Conservation (phyloP, 2,888 invertebrate genomes). For the Athalia rosae region DNA sequence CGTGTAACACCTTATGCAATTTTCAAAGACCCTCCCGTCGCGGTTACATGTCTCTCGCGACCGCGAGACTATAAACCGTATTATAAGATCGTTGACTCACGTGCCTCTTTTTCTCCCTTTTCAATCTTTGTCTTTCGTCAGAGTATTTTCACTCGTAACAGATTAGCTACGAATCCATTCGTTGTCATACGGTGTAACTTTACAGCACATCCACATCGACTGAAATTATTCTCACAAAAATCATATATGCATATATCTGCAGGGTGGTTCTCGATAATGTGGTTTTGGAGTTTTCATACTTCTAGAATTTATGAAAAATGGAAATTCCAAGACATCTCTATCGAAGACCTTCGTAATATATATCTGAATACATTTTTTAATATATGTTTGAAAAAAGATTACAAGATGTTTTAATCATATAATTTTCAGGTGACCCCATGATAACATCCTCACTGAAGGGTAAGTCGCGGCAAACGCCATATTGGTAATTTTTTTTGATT, state of each 20-base stretch:
- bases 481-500: conserved; percentile 50
- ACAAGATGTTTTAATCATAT: conserved; percentile 67
- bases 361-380: background rate
- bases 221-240: too few relatives aligned
- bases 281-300: too few relatives aligned
- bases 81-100: background rate
- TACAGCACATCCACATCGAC: too few relatives aligned
- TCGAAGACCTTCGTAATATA: too few relatives aligned
- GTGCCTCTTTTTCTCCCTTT: too few relatives aligned
- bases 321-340: too few relatives aligned
- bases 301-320: background rate
- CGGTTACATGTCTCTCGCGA: conserved; percentile 12
- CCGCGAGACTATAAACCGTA: background rate
- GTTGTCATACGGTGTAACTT: too few relatives aligned
- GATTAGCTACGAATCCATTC: too few relatives aligned
- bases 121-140: too few relatives aligned
- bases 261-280: too few relatives aligned
- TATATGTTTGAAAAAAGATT: background rate
- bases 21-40: conserved; percentile 25
- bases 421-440: conserved; percentile 73
- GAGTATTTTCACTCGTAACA: too few relatives aligned
- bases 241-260: too few relatives aligned
- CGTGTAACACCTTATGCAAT: background rate
- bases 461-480: conserved; percentile 62
- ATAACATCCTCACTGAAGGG: conserved; percentile 74